These are phyloP conservation scores for Temnopleurus reevesii DNA, from an alignment of 53 echinoderm and acorn worm genomes.

Conservation along the genomic window DNA sequence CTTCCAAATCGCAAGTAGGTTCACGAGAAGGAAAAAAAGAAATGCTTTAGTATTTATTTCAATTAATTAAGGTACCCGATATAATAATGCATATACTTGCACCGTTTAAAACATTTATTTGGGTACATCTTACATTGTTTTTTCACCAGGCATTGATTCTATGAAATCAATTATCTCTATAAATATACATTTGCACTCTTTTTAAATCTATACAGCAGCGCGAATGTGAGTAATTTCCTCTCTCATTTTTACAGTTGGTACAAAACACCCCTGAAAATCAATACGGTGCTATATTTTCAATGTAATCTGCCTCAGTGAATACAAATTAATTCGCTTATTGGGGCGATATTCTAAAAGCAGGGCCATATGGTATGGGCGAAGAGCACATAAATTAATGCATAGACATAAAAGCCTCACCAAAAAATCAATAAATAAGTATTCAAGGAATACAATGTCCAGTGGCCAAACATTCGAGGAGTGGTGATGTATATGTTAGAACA, in stretches of 20 bases:
- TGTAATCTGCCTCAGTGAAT: constrained; percentile 38
- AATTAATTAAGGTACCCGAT: too few relatives aligned
- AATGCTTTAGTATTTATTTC: too few relatives aligned
- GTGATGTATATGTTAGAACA: constrained; percentile 17
- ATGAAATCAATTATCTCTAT: constrained; percentile 23
- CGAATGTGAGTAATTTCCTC: background rate
- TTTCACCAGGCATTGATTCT: background rate
- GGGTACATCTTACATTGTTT: background rate
- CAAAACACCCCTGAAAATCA: constrained; percentile 22
- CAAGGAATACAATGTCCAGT: constrained; percentile 51
- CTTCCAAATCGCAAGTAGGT: too few relatives aligned
- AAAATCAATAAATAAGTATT: constrained; percentile 57
- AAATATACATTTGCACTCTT: background rate
- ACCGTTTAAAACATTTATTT: too few relatives aligned
- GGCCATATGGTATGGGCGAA: constrained; percentile 51
- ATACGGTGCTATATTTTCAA: constrained; percentile 42
- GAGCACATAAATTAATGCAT: constrained; percentile 62
- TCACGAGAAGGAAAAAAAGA: too few relatives aligned
- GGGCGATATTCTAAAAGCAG: constrained; percentile 43
- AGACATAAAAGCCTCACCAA: constrained; percentile 45
- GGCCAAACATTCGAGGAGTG: constrained; percentile 42
- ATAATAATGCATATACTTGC: too few relatives aligned
- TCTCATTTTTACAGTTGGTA: constrained; percentile 11
- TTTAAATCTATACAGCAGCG: background rate
- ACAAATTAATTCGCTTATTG: constrained; percentile 57